Conservation (phyloP, 2,113 vertebrate genomes). For the Prinia subflava region DNA sequence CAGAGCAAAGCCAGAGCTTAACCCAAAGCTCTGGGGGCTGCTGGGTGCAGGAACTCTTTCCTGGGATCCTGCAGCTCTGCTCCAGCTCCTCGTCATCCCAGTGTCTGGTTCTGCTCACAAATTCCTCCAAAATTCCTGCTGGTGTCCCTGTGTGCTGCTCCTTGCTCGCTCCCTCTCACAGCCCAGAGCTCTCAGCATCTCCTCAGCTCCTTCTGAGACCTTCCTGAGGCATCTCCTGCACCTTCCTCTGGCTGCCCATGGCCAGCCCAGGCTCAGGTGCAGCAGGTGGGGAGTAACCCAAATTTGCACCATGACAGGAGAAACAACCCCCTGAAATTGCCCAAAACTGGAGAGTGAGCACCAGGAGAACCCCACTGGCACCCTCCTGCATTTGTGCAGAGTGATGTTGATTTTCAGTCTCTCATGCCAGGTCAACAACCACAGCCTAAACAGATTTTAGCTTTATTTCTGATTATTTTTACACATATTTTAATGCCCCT, state of each 20-base stretch:
- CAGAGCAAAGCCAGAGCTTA: background rate
- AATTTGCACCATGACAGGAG: rapidly evolving
- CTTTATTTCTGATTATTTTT: background rate
- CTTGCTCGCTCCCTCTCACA: too few relatives aligned
- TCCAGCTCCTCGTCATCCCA: too few relatives aligned
- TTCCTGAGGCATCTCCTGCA: background rate
- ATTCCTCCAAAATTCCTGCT: too few relatives aligned
- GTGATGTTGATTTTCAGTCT: background rate
- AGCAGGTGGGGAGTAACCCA: background rate
- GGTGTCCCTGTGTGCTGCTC: too few relatives aligned
- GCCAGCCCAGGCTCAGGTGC: rapidly evolving
- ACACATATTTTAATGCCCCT: background rate
- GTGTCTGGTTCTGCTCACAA: too few relatives aligned
- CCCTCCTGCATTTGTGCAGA: background rate
- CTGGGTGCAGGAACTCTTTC: background rate
- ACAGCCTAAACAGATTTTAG: background rate
- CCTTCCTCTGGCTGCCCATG: background rate
- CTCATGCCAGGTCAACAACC: background rate
- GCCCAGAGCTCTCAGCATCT: too few relatives aligned
- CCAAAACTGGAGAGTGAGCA: background rate
- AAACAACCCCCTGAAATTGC: background rate
- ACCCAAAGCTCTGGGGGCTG: background rate
- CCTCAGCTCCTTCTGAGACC: too few relatives aligned
- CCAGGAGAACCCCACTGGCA: background rate
- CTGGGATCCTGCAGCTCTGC: too few relatives aligned